Conservation (phyloP, 2,113 vertebrate species). For the Zapus hudsonius region DNA sequence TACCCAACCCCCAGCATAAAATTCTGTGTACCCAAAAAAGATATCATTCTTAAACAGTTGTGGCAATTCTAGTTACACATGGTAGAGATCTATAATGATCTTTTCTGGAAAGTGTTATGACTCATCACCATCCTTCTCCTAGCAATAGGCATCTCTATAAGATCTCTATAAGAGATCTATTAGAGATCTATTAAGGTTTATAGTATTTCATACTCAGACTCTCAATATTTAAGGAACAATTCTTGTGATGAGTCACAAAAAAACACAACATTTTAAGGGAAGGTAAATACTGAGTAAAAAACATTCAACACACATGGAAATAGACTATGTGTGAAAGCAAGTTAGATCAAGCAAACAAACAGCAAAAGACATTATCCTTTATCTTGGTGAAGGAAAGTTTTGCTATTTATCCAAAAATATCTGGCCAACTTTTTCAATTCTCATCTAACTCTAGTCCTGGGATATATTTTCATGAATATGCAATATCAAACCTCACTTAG, state of each 20-base stretch:
- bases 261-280: not conserved
- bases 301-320: not conserved
- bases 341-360: not conserved
- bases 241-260: not conserved
- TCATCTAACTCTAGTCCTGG: no score
- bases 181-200: not conserved
- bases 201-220: not conserved
- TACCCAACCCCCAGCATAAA: not conserved
- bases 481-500: no score
- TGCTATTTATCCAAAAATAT: not conserved
- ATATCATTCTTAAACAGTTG: not conserved
- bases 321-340: not conserved
- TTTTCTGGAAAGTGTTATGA: not conserved
- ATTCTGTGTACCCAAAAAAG: not conserved
- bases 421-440: no score
- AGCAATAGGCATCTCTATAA: not conserved
- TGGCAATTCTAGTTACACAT: accelerated
- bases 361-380: not conserved
- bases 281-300: not conserved
- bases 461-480: no score
- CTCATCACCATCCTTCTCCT: no score
- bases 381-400: not conserved
- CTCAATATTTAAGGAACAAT: not conserved
- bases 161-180: not conserved
- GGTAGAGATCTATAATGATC: accelerated